Base-by-base conservation (phyloP, 2,113 vertebrate species). In the Nannobrachium achirus region DNA sequence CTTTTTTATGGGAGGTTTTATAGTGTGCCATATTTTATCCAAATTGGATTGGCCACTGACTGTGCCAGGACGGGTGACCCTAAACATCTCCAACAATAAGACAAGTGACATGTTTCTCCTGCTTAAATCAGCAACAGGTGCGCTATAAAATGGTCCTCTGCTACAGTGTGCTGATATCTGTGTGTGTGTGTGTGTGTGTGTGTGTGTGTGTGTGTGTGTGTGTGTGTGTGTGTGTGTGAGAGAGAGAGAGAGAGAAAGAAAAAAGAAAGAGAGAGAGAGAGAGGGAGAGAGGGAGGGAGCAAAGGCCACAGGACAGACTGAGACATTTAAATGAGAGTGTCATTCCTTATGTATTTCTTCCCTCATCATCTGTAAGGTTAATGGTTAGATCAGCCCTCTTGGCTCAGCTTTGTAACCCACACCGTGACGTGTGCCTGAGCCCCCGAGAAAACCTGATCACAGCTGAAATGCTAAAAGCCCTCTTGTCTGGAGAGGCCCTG, bases 1-100 rank as follows among this genome's bases (percentile, higher is more conserved):
- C 50, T 69, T 82, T n/a, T 78, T 69, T 73, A 16, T 62, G 25
- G 48, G 61, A 13, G 19, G 50, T 81, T 82, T 81, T 72, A 69
- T 46, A 56, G 56, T 60, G 14, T 56, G 4, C 57, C 63, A 16
- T 33, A 56, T 56, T 72, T 80, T 13, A 51, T 6, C 25, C 64
- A 56, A 70, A 80, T 73, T 53, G 63, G 38, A 62, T 69, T 39
- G 57, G 16, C 69, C 44, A 53, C 57, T 42, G 11, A 46, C 18
- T 65, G 56, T 19, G 71, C 51, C 4, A 42, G 69, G 66, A 55
- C 7, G 73, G 48, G 46, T 75, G 68, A 19, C 14, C 4, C 15
- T 60, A 10, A 53, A 51, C 55, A 33, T 61, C 39, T 15, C 20
- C 11, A 19, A 10, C 14, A 44, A 69, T 15, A 15, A 3, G 16